Evolutionary conservation across 1,140 invertebrate species (phyloP), one percentile per base, ranked within the genome.

Genomic region (Prorops nasuta): DNA sequence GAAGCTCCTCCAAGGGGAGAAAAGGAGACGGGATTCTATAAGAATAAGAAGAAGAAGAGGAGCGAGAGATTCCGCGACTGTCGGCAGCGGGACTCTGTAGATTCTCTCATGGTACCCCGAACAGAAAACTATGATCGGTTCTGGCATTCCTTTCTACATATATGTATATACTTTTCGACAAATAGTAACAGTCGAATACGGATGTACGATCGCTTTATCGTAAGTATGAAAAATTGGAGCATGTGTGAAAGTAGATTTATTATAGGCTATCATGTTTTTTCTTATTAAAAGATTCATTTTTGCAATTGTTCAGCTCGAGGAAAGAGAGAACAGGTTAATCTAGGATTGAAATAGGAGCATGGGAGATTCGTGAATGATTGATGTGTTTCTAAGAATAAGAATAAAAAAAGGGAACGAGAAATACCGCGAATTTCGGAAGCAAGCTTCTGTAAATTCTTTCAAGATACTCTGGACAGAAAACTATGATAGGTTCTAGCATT

Each of bases 261-360:
- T n/a, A n/a, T n/a, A n/a, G n/a, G n/a, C n/a, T n/a, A n/a, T n/a
- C n/a, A n/a, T n/a, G n/a, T n/a, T n/a, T n/a, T n/a, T n/a, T n/a
- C n/a, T n/a, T n/a, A n/a, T n/a, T n/a, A 73, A 73, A 72, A 73
- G 67, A 65, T 68, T 58, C 63, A 74, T 68, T 74, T 72, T 74
- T 67, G 69, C 61, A 61, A 70, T 71, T 70, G 66, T 69, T 62
- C 50, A n/a, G n/a, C n/a, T n/a, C n/a, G n/a, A n/a, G n/a, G n/a
- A n/a, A n/a, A n/a, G n/a, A n/a, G n/a, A n/a, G n/a, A n/a, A n/a
- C n/a, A n/a, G n/a, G n/a, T n/a, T n/a, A n/a, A n/a, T n/a, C n/a
- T n/a, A n/a, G n/a, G n/a, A n/a, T n/a, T n/a, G n/a, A n/a, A n/a
- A n/a, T n/a, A n/a, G n/a, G n/a, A n/a, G n/a, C n/a, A n/a, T n/a